Conservation (phyloP, 2,888 invertebrate genomes). For the Cenopis cana region DNA sequence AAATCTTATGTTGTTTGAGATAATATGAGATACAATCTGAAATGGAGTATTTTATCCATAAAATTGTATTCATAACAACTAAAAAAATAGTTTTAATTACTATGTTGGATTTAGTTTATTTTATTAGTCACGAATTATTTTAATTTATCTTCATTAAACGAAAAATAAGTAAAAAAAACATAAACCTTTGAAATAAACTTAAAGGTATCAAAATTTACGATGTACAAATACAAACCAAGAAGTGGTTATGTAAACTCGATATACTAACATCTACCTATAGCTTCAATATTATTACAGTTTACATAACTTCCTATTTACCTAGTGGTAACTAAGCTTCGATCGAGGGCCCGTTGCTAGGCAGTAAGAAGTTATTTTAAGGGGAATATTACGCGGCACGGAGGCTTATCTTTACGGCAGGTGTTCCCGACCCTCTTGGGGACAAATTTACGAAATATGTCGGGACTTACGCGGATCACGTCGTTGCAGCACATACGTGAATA, state of each 20-base stretch:
- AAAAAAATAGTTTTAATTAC: no score
- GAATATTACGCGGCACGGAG: constrained; percentile 80
- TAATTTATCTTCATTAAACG: no score
- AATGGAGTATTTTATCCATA: no score
- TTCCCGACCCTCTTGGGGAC: constrained; percentile 73
- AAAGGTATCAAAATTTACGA: neutral
- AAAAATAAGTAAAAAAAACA: no score
- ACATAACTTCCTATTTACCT: constrained; percentile 41
- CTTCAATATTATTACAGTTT: constrained; percentile 27
- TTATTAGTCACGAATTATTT: no score
- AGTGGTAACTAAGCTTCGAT: constrained; percentile 58
- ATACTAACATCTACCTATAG: neutral
- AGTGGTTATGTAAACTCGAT: constrained; percentile 1
- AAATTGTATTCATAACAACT: no score
- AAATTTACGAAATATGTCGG: constrained; percentile 81
- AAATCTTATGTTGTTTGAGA: no score
- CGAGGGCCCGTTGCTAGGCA: constrained; percentile 73
- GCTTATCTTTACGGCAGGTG: constrained; percentile 86
- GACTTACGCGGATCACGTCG: constrained; percentile 78
- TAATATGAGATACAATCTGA: no score
- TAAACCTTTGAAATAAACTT: no score
- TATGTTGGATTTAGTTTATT: no score
- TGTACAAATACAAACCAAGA: neutral
- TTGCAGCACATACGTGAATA: constrained; percentile 50
- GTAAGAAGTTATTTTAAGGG: constrained; percentile 84